phyloP scores from a whole-genome alignment of 2,888 invertebrate species.

The Drosophila kambysellisi region DNA sequence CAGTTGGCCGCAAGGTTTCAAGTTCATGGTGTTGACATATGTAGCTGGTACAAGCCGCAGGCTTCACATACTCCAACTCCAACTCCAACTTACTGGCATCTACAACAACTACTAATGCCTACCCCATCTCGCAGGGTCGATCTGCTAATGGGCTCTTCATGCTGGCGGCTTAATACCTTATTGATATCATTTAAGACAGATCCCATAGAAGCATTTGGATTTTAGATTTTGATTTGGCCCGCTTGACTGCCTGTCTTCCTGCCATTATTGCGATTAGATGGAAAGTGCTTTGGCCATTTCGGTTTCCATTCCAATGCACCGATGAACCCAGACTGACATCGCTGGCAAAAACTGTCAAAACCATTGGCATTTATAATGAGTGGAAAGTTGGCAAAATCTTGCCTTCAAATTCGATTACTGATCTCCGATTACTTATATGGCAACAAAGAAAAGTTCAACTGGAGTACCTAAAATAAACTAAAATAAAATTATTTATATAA shows the following conservation, averaged over 20 bases:
- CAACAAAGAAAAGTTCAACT: background rate
- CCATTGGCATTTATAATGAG: conserved; percentile 73
- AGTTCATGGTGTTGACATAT: conserved; percentile 81
- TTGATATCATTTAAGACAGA: conserved; percentile 59
- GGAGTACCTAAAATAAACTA: background rate
- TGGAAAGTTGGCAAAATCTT: conserved; percentile 62
- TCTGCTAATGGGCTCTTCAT: conserved; percentile 51
- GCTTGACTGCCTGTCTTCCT: conserved; percentile 31
- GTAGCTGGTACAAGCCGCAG: conserved; percentile 45
- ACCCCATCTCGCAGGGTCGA: conserved; percentile 8
- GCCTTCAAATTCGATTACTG: conserved; percentile 25
- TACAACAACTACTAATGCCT: conserved; percentile 2
- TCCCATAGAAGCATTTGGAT: conserved; percentile 26
- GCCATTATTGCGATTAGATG: conserved; percentile 61
- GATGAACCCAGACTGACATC: conserved; percentile 64
- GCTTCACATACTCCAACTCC: conserved; percentile 8
- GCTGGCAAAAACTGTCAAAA: conserved; percentile 45
- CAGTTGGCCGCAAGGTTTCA: conserved; percentile 62
- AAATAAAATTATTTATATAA: background rate
- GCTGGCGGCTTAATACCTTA: conserved; percentile 45
- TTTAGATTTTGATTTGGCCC: conserved; percentile 36
- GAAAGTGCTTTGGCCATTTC: conserved; percentile 26
- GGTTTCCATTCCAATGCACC: conserved; percentile 49
- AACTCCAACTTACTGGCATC: background rate
- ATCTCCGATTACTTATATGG: conserved; percentile 6